A percentile compares a stretch with the other conserved stretches of the same genome.
Evolutionary conservation across 2,888 invertebrate genomes (phyloP).

Genomic region (Torymus auratus): DNA sequence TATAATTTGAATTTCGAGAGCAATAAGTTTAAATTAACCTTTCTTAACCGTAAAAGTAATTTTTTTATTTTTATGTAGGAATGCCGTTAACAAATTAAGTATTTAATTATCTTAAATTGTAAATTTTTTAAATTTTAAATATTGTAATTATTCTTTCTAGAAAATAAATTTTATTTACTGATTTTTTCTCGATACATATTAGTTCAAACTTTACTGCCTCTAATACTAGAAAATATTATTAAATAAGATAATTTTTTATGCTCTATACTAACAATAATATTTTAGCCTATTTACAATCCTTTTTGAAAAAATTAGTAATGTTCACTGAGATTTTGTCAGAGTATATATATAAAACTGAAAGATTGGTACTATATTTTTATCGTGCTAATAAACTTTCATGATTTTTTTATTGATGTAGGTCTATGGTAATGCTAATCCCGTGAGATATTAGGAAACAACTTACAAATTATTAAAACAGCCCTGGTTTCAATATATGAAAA

Average conservation of each 20-base stretch:
- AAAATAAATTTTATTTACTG: conserved; percentile 18
- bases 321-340: no score
- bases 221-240: conserved; percentile 1
- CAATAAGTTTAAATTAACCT: conserved; percentile 1
- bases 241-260: conserved; percentile 21
- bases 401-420: conserved; percentile 49
- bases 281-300: no score
- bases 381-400: conserved; percentile 46
- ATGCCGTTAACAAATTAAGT: conserved; percentile 12
- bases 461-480: conserved; percentile 43
- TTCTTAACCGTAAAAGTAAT: conserved; percentile 13
- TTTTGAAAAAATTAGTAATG: no score
- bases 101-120: conserved; percentile 1
- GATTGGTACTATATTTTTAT: conserved; percentile 15
- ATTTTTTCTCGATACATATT: conserved; percentile 18
- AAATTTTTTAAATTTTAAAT: conserved; percentile 21
- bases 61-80: conserved; percentile 14
- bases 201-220: conserved; percentile 14
- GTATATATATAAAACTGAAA: not conserved
- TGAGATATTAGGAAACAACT: conserved; percentile 8
- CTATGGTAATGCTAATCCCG: conserved; percentile 2
- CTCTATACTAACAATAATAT: no score
- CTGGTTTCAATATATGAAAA: conserved; percentile 51
- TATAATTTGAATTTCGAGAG: not conserved
- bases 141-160: conserved; percentile 7